Base-by-base conservation (phyloP, 2,888 invertebrate species). In the Asteroscopus sphinx region DNA sequence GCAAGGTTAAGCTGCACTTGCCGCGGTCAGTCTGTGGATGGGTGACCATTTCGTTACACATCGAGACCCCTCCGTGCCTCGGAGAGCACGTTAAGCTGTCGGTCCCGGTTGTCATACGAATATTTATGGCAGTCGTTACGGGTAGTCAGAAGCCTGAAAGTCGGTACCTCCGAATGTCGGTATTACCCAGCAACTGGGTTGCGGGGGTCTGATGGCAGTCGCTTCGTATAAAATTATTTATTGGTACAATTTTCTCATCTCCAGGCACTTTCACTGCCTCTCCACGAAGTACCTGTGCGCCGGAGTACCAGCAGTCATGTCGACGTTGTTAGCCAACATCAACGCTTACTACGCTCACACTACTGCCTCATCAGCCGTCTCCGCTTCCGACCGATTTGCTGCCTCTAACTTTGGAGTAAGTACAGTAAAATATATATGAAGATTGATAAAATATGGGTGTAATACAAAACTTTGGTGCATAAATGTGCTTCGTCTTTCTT, bases 301-400 rank as follows among this genome's bases (percentile, higher is more conserved):
- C n/a, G 99, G 99, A 59, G 99, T 99, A 8, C 99, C 99, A 11
- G 99, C 99, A 9, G 99, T 99, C 30, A 99, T 99, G 99, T 99
- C 99, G 74, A 99, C 99, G 42, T 95, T 99, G 2, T 94, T 99
- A 76, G 99, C 99, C 47, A 99, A 99, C 93, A 99, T 99, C 86
- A 99, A 99, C 91, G 99, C 99, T 68, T 99, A 99, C 94, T 99
- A 99, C 94, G 98, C 99, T 80, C 98, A 99, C 86, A 99, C 99
- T 0, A 99, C 99, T 21, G 99, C 99, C 7, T 98, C 99, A 25
- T 98, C 98, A 11, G 99, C 99, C 37, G 99, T 99, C 13, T 99
- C 99, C 12, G 99, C 99, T 46, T 99, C 99, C 77, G 99, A 99
- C 92, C 96, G 99, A 83, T 99, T 99, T 91, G 98, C 99, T 69